phyloP scores from a whole-genome alignment of 2,888 invertebrate genomes.

The Meiosimyza decipiens region DNA sequence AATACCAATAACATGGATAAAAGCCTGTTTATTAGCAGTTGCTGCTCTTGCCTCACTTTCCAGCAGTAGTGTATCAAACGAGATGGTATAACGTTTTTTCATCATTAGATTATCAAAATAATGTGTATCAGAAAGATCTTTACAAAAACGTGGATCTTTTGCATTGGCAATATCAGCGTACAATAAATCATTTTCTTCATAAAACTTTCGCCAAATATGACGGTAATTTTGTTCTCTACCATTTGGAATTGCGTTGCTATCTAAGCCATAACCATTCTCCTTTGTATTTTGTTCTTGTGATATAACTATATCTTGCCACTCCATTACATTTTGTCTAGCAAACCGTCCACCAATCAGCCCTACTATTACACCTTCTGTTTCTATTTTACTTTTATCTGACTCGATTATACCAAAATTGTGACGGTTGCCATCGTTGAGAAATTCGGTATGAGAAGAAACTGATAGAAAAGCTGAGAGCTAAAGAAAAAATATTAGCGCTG shows the following conservation, averaged over 20 bases:
- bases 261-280: slow-evolving; percentile 66
- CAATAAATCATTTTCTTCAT: slow-evolving; percentile 46
- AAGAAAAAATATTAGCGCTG: background rate
- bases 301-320: slow-evolving; percentile 64
- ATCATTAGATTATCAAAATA: slow-evolving; percentile 52
- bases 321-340: slow-evolving; percentile 63
- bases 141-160: slow-evolving; percentile 37
- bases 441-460: slow-evolving; percentile 68
- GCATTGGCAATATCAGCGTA: slow-evolving; percentile 41
- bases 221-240: slow-evolving; percentile 34
- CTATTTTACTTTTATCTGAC: slow-evolving; percentile 54
- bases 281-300: slow-evolving; percentile 64
- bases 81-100: slow-evolving; percentile 65
- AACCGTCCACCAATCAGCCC: slow-evolving; percentile 61
- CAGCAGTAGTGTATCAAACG: slow-evolving; percentile 71
- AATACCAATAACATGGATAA: slow-evolving; percentile 73
- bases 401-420: slow-evolving; percentile 65
- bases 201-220: slow-evolving; percentile 54
- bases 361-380: slow-evolving; percentile 67
- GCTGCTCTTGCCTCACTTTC: slow-evolving; percentile 71
- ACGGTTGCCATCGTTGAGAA: slow-evolving; percentile 68
- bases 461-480: slow-evolving; percentile 66
- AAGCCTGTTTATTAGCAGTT: slow-evolving; percentile 69
- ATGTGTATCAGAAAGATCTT: slow-evolving; percentile 35
- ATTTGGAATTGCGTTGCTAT: background rate